Base-by-base conservation (phyloP, 2,888 invertebrate genomes). In the Exephanes ischioxanthus region DNA sequence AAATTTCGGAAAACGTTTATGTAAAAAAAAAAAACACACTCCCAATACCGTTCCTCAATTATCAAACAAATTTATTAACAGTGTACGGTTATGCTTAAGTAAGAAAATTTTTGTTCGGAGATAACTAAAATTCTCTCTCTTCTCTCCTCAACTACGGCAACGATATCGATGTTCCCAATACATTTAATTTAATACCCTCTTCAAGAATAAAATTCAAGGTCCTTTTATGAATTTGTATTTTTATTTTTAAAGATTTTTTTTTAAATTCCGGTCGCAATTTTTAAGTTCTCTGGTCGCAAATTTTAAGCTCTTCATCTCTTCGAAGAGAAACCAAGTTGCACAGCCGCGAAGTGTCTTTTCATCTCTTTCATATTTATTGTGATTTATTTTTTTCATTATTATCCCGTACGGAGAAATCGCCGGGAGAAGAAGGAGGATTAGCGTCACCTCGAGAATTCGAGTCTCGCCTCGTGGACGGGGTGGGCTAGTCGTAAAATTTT, bases 401-500 rank as follows among this genome's bases (percentile, higher is more conserved):
- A 11, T 33, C 33, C 5, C 6, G 66, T 16, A 76, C 66, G 51
- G 66, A 76, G 76, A 66, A 76, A 51, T 48, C 30, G 19, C 22
- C n/a, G 6, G 71, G 30, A 73, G 67, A 11, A 55, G 30, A 79
- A 37, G 45, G 78, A 61, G 61, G 61, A 75, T 83, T 79, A 83
- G 73, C 73, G 68, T 70, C 26, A 16, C 53, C 33, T 53, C 33
- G 72, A 55, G 53, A 80, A 73, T 67, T 80, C 33, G 53, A n/a
- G 55, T 26, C 33, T 53, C 33, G 37, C 63, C 22, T 55, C 26
- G 41, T 11, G 55, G 22, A 14, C 37, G 33, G 58, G 19, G 26
- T 16, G 63, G 37, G 70, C 51, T 11, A 53, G 73, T 80, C 77
- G 84, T 81, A 73, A 84, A 84, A 84, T 83, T 84, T 77, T 77